Evolutionary conservation across 2,113 vertebrate genomes (phyloP).

Genomic region (Artemisiospiza belli): DNA sequence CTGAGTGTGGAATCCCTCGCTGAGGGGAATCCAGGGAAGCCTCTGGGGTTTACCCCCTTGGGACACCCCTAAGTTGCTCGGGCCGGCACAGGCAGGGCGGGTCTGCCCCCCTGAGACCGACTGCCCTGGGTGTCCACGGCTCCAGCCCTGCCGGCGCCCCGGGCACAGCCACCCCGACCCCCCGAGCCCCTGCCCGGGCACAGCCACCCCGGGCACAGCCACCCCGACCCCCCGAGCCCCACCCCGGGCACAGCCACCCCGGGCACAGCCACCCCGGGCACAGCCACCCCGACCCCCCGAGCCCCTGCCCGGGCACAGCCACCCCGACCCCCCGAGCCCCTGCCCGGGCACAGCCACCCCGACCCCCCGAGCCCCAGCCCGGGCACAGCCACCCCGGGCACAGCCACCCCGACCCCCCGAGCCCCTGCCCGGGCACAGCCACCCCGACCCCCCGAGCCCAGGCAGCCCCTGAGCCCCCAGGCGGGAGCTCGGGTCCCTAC

Average conservation of each 20-base stretch:
- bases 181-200: too few species aligned
- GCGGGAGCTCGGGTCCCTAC: conserved; percentile 49
- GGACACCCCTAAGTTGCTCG: accelerated
- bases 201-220: neutral
- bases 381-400: too few species aligned
- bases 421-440: neutral
- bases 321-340: too few species aligned
- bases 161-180: too few species aligned
- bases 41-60: accelerated
- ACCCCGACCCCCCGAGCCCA: accelerated
- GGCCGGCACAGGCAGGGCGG: neutral
- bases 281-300: neutral
- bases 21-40: neutral
- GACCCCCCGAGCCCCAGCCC: too few species aligned
- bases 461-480: neutral
- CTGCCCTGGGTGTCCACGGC: accelerated
- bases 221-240: accelerated
- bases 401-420: too few species aligned
- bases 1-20: accelerated
- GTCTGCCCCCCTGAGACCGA: neutral
- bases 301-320: too few species aligned
- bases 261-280: too few species aligned
- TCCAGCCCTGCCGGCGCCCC: neutral
- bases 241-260: neutral
- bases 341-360: too few species aligned